Percentiles rank a stretch among this genome's conserved stretches.
Evolutionary conservation across 2,888 invertebrate species (phyloP).

Genomic region (Dasysyrphus tricinctus): DNA sequence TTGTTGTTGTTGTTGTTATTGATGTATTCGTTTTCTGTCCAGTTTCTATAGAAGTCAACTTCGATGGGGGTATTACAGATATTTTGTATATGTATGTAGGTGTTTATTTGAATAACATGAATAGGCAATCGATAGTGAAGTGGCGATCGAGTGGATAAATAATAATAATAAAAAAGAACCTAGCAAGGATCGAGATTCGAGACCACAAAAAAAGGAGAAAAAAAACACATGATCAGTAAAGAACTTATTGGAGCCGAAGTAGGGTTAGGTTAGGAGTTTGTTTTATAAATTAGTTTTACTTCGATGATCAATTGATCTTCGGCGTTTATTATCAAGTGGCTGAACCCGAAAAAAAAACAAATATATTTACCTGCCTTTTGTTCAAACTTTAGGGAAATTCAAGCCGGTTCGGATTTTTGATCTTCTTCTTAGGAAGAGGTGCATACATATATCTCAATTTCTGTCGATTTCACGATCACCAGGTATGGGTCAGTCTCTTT

Average conservation of each 20-base stretch:
- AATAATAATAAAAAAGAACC: slow-evolving; percentile 8
- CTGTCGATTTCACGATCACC: too few relatives aligned
- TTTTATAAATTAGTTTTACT: background rate
- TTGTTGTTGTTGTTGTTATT: slow-evolving; percentile 40
- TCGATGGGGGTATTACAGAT: slow-evolving; percentile 58
- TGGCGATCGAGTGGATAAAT: slow-evolving; percentile 39
- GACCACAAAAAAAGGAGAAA: background rate
- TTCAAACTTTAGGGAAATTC: too few relatives aligned
- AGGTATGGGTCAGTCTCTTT: too few relatives aligned
- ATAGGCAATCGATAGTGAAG: slow-evolving; percentile 24
- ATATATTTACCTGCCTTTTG: too few relatives aligned
- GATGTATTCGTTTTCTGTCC: slow-evolving; percentile 16
- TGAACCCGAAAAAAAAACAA: too few relatives aligned
- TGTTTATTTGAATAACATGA: slow-evolving; percentile 37
- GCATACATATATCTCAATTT: too few relatives aligned
- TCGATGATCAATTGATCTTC: slow-evolving; percentile 15
- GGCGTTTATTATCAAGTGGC: too few relatives aligned
- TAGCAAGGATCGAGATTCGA: slow-evolving; percentile 12
- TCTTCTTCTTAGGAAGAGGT: too few relatives aligned
- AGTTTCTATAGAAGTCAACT: slow-evolving; percentile 19
- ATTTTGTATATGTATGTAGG: slow-evolving; percentile 24
- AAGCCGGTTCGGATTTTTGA: too few relatives aligned
- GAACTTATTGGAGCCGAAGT: background rate
- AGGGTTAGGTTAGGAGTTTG: background rate
- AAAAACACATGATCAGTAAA: background rate